These are phyloP conservation scores for Melanerpes formicivorus DNA, from an alignment of 2,113 vertebrate genomes.

Conservation along the genomic window DNA sequence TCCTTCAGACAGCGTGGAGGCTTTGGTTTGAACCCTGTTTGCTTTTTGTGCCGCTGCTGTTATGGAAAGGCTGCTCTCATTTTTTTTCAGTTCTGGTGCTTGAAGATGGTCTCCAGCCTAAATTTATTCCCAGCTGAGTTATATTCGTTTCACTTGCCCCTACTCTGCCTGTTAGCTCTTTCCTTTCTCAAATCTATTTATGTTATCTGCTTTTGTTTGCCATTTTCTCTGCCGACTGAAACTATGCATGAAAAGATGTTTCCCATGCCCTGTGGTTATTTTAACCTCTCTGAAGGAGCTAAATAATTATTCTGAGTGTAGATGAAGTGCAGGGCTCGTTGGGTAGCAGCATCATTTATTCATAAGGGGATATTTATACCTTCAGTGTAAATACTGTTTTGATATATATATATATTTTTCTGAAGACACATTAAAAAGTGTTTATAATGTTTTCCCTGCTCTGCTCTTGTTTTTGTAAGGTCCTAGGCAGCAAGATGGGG, in stretches of 20 bases:
- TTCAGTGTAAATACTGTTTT: neutral
- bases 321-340: neutral
- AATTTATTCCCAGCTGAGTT: neutral
- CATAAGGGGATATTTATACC: neutral
- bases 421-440: neutral
- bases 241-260: neutral
- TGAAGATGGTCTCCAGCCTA: neutral
- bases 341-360: slow-evolving; percentile 7
- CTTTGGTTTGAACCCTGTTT: neutral
- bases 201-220: neutral
- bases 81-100: neutral
- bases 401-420: neutral
- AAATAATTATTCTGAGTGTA: neutral
- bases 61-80: neutral
- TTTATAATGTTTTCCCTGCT: neutral
- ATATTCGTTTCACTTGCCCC: neutral
- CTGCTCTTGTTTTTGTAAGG: neutral
- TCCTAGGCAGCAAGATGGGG: neutral
- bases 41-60: neutral
- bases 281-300: slow-evolving; percentile 12
- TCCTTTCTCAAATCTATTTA: neutral
- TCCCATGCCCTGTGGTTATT: neutral
- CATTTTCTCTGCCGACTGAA: neutral
- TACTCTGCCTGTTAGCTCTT: neutral
- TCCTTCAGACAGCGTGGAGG: neutral